phyloP scores from a whole-genome alignment of 2,113 vertebrate species.

The Bubo blakistoni region DNA sequence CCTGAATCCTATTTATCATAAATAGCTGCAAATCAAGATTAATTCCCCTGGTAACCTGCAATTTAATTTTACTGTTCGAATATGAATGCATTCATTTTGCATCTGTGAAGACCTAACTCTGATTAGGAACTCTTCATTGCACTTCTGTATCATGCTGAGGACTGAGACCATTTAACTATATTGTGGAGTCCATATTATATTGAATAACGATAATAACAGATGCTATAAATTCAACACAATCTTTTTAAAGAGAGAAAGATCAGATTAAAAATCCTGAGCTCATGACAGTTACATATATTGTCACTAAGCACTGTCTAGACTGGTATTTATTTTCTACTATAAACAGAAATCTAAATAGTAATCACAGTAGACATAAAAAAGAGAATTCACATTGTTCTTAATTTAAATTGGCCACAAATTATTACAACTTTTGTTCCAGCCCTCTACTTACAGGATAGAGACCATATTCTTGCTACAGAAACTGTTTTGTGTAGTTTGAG shows the following conservation, averaged over 20 bases:
- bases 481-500: not conserved
- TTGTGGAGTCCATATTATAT: not conserved
- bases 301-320: not conserved
- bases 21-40: slow-evolving; percentile 54
- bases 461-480: not conserved
- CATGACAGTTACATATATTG: not conserved
- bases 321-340: not conserved
- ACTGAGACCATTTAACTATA: not conserved
- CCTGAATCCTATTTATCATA: slow-evolving; percentile 12
- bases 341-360: not conserved
- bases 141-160: not conserved
- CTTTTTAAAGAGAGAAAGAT: not conserved
- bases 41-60: slow-evolving; percentile 25
- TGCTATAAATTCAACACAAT: not conserved
- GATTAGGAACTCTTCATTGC: not conserved
- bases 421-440: not conserved
- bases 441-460: not conserved
- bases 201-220: not conserved
- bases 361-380: not conserved
- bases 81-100: slow-evolving; percentile 1
- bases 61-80: slow-evolving; percentile 35
- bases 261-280: not conserved
- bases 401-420: not conserved
- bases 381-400: not conserved
- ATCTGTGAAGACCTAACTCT: not conserved